Base-by-base conservation (phyloP, 2,797 vertebrate species). In the Paguma larvata region DNA sequence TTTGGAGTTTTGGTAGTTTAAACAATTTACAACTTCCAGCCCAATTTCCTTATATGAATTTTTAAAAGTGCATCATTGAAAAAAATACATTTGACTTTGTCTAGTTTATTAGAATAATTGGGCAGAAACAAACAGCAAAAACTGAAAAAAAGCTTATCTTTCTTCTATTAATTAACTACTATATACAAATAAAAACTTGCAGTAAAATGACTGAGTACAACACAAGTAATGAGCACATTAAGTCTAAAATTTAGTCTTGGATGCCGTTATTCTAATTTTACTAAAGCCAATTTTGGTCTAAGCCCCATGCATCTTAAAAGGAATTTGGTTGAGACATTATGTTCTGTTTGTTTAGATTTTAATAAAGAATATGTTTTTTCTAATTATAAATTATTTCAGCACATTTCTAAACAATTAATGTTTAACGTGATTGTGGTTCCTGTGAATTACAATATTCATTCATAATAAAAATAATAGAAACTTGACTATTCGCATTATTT, bases 211-310 rank as follows among this genome's bases (percentile, higher is more conserved):
- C 30, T 92, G 65, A 83, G 2, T 73, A 32, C 4, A 41, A 32
- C 9, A 80, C 13, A 83, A 84, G 10, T 94, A 89, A 91, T 65
- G 10, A 97, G 4, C 44, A 46, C 10, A 79, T 65, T 53, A 91
- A 78, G 18, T 87, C 21, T 10, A 14, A 91, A 84, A 91, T 94
- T 91, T 95, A 75, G 73, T 62, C 72, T 94, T 85, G 34, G n/a
- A 84, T 94, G 9, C 1, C 48, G 0, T 87, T 68, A 67, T 92
- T 77, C 32, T 87, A 46, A 72, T 90, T 3, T 1, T 38, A 65
- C 78, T 89, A 63, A 85, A 94, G 23, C 85, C 21, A 67, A 70
- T 89, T 96, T 95, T 94, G 92, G 48, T 83, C 32, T 53, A 95
- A 72, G 7, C 18, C 10, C 30, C 12, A 75, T 56, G 1, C 1